Evolutionary conservation across 2,797 vertebrate genomes (phyloP).

Genomic region (Gymnoscopelus microlampas): DNA sequence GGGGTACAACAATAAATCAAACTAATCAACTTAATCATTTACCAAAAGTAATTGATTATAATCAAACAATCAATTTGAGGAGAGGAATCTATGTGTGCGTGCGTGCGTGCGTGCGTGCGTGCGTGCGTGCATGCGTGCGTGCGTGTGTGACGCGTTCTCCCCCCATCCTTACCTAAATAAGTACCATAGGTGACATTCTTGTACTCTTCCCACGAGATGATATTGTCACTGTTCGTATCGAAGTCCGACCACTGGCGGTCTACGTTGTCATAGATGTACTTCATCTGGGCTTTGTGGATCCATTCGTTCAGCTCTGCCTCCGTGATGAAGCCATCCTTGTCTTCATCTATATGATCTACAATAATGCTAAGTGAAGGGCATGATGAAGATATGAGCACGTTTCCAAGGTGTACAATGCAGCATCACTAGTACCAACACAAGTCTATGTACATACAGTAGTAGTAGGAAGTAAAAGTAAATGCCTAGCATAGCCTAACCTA

Average conservation of each 20-base stretch:
- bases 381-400: conserved; percentile 41
- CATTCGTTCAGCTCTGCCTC: conserved; percentile 86
- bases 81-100: no score
- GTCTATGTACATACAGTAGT: neutral
- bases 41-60: no score
- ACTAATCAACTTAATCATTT: no score
- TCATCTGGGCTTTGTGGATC: conserved; percentile 86
- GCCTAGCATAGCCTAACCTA: neutral
- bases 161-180: conserved; percentile 84
- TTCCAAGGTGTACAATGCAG: neutral
- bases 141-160: neutral
- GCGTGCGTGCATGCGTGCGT: no score
- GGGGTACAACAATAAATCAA: no score
- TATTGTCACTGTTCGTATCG: conserved; percentile 81
- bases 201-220: conserved; percentile 89
- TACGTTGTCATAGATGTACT: conserved; percentile 81
- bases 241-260: conserved; percentile 85
- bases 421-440: neutral
- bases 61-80: no score
- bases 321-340: conserved; percentile 83
- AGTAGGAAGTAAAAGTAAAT: neutral
- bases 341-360: conserved; percentile 84
- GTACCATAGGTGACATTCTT: conserved; percentile 87
- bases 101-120: no score
- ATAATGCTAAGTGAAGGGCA: conserved; percentile 78